Evolutionary conservation across 2,113 vertebrate species (phyloP).

Genomic region (Sylvilagus bachmani): DNA sequence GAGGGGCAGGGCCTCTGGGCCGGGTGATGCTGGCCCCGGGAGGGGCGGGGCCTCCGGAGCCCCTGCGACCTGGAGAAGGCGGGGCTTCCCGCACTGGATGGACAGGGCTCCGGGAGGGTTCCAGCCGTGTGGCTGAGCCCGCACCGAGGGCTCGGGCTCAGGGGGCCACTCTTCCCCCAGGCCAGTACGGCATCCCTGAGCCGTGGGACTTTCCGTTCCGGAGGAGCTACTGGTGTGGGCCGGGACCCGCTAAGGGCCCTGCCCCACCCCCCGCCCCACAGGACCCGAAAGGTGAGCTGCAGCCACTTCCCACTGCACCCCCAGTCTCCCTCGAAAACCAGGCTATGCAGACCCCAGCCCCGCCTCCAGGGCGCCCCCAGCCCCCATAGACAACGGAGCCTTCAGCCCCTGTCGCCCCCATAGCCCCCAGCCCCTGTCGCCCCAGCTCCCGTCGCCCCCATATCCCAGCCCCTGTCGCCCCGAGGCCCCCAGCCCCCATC

Average conservation of each 20-base stretch:
- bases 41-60: too few species aligned
- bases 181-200: slow-evolving; percentile 93
- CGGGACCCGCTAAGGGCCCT: slow-evolving; percentile 80
- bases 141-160: background rate
- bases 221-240: slow-evolving; percentile 93
- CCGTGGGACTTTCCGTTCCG: slow-evolving; percentile 95
- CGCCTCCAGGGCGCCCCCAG: background rate
- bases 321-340: background rate
- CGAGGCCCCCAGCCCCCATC: background rate
- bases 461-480: background rate
- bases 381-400: too few species aligned
- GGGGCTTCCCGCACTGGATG: background rate
- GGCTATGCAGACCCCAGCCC: background rate
- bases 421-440: too few species aligned
- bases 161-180: slow-evolving; percentile 75
- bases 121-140: too few species aligned
- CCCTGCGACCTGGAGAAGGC: too few species aligned
- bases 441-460: background rate
- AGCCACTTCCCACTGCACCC: background rate
- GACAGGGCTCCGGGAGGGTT: too few species aligned
- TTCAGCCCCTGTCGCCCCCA: background rate
- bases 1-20: background rate
- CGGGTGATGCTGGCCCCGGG: too few species aligned
- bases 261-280: background rate
- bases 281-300: slow-evolving; percentile 62